Base-by-base conservation (phyloP, 2,888 invertebrate genomes). In the Pimpla rufipes region DNA sequence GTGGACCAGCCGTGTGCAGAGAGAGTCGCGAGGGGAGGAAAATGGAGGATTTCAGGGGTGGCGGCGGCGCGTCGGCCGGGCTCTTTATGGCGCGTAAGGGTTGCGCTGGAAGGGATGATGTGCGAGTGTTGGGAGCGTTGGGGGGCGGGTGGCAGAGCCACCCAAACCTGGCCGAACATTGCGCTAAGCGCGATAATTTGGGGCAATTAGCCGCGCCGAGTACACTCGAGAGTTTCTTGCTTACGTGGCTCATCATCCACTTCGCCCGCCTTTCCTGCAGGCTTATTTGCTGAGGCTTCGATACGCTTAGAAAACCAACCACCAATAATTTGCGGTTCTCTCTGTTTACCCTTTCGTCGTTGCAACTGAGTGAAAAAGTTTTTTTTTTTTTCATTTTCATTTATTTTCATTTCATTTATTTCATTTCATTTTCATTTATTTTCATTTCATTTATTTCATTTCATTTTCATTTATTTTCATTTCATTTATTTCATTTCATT, bases 131-230 rank as follows among this genome's bases (percentile, higher is more conserved):
- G 11, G 57, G 59, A 57, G 71, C 50, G 73, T 2, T 7, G 35
- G 16, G 16, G 3, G 23, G 6, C 6, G 10, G 79, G 83, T 79
- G 86, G 85, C 76, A 85, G 87, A 45, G 37, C 78, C 40, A 71
- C 75, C 75, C 71, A 47, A 79, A 67, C 59, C 67, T 5, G 47
- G 59, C 59, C 21, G 40, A 82, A 88, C 89, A 87, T 88, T 87
- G 86, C 87, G 90, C 88, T 92, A 91, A 92, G 91, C 90, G 92
- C 88, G 90, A 92, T 92, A 92, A 92, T 92, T 92, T 91, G 88
- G 87, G 87, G 90, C 91, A 92, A 92, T 92, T 92, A 92, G 87
- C 88, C 87, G 89, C 89, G 88, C 88, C 87, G 87, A 89, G 87
- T 89, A 87, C 79, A 83, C 67, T 84, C 87, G 79, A 87, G 85